Evolutionary conservation across 2,797 vertebrate genomes (phyloP), one percentile per base, ranked within the genome.

Genomic region (Amblyopsis hoosieri): DNA sequence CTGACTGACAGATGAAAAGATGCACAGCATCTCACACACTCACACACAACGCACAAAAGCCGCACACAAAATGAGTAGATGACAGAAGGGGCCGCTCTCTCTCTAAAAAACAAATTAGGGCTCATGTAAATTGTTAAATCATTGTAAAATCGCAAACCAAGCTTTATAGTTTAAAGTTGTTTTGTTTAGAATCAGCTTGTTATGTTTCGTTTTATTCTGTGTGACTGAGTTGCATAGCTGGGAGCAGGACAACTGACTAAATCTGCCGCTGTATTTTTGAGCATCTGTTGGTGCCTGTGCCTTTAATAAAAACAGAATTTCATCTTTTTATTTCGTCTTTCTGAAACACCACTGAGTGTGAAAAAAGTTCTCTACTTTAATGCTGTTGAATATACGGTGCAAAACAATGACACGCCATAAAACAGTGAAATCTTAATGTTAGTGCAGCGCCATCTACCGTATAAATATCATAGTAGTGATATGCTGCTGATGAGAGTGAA

Each of bases 261-360:
- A 88, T 87, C 74, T 85, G 81, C 69, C 63, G 60, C 75, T 75
- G 64, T 74, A 72, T 88, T 86, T 80, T 82, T 50, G 73, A 79
- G 69, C 80, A 87, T 76, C 80, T 79, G 82, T 61, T 81, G 76
- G 66, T 57, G 62, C 50, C 68, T 67, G 67, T 45, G 71, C 76
- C 69, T 75, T 70, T 70, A 61, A 74, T 71, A 79, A 79, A 77
- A 82, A 61, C 45, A 65, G 12, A 78, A 66, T 54, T 8, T 42
- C 37, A 42, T 42, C 4, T 57, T 60, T 67, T 72, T 69, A 69
- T 42, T 46, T 45, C 19, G 64, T 4, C 45, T 76, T 46, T 69
- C 61, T 57, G 14, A 14, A 54, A 19, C 23, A 10, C 50, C 10
- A 12, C 29, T 9, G 14, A 56, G 7, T n/a, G 47, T n/a, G 47